A percentile compares a stretch with the other conserved stretches of the same genome.
phyloP scores from a whole-genome alignment of 1,140 invertebrate genomes.

The Scaptomyza graminum region DNA sequence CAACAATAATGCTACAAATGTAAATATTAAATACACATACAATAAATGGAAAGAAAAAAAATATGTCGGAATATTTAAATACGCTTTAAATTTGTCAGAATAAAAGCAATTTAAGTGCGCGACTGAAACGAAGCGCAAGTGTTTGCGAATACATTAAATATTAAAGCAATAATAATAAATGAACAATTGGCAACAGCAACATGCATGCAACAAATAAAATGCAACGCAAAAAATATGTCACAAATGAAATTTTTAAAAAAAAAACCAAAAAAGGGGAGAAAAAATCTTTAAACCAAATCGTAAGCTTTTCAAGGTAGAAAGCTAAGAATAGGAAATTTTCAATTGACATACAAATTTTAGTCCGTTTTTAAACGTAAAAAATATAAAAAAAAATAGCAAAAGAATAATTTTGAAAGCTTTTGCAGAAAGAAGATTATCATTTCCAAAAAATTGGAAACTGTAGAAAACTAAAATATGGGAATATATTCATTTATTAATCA shows the following conservation, averaged over 20 bases:
- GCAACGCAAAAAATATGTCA: neutral
- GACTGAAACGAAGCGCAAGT: neutral
- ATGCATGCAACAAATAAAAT: conserved; percentile 2
- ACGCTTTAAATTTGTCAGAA: neutral
- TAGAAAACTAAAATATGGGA: too few relatives aligned
- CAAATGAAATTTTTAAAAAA: neutral
- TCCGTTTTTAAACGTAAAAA: too few relatives aligned
- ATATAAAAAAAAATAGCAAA: too few relatives aligned
- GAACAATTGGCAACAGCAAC: conserved; percentile 5
- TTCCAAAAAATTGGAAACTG: too few relatives aligned
- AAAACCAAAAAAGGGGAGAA: neutral
- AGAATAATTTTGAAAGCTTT: too few relatives aligned
- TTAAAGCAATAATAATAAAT: conserved; percentile 9
- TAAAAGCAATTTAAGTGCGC: conserved; percentile 4
- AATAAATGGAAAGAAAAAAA: conserved; percentile 1
- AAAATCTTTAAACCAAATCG: neutral
- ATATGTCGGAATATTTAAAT: conserved; percentile 9
- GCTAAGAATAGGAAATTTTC: too few relatives aligned
- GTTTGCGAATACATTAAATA: neutral
- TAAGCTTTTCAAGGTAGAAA: neutral
- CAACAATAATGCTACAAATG: conserved; percentile 13
- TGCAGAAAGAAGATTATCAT: too few relatives aligned
- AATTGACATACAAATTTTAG: too few relatives aligned
- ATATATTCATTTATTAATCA: too few relatives aligned
- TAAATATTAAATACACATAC: neutral